A percentile compares a stretch with the other conserved stretches of the same genome.
These are phyloP conservation scores for Tenualosa ilisha DNA, from an alignment of 2,797 vertebrate species.

Conservation along the genomic window DNA sequence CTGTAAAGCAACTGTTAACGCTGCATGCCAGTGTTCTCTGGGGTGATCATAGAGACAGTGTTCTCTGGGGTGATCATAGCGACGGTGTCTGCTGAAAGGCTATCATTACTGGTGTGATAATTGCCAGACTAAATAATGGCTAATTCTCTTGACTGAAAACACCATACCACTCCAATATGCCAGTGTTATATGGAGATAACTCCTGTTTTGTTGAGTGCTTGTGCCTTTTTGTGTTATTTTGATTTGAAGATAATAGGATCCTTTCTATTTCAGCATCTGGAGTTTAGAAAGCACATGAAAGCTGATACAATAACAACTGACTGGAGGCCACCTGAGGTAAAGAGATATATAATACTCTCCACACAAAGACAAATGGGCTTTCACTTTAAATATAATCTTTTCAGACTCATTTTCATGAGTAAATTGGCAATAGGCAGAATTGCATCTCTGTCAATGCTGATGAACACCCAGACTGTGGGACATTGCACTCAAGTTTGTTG, in stretches of 20 bases:
- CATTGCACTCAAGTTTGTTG: no score
- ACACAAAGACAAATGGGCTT: not conserved
- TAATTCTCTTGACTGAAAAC: not conserved
- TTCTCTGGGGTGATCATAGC: not conserved
- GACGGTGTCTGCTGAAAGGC: not conserved
- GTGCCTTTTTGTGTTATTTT: not conserved
- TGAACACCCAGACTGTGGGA: no score
- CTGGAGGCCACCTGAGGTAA: slow-evolving; percentile 91
- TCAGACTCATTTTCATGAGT: no score
- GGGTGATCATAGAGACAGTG: not conserved
- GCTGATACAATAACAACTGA: slow-evolving; percentile 75
- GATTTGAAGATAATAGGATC: not conserved
- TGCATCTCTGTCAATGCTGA: no score
- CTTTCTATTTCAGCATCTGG: slow-evolving; percentile 77
- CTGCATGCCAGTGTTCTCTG: not conserved
- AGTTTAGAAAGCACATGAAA: slow-evolving; percentile 87
- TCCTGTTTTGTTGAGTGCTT: not conserved
- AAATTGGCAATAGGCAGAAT: no score
- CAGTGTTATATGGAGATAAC: not conserved
- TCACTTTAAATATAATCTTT: not conserved
- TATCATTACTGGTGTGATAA: not conserved
- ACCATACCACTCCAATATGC: not conserved
- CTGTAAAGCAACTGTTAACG: not conserved
- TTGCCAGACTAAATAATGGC: not conserved
- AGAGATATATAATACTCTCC: not conserved